Evolutionary conservation across 64 coral and sea anemone species (phyloP), one percentile per base, ranked within the genome.

Genomic region (Porites australiensis): DNA sequence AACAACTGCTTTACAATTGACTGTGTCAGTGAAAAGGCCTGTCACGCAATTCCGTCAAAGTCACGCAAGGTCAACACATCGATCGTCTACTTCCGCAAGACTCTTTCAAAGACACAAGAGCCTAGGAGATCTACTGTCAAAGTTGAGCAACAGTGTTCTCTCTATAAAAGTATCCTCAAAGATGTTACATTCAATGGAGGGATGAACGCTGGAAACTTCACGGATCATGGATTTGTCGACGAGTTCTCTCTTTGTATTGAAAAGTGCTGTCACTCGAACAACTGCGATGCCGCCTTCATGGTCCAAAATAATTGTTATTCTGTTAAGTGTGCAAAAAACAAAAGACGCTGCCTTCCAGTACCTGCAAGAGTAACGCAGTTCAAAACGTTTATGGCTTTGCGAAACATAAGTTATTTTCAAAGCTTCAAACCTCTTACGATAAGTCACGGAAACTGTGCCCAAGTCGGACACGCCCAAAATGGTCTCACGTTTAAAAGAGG

Each of bases 1-100:
- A 82, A 59, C 63, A 94, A 98, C 76, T 98, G 95, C 50, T 98
- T 98, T 23, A 98, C 89, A 64, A 76, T 98, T n/a, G 83, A 94
- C 18, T 96, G 94, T 20, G 62, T 92, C 14, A 96, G 82, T 52
- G 61, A 89, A 46, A 86, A 94, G 58, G 91, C 82, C 14, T 98
- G 95, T 54, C 74, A 86, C 51, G 87, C 95, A 53, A 58, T 98
- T 15, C 92, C 95, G 45, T 91, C 95, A 51, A 89, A 53, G 16
- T 94, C 89, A 27, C 61, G 51, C 4, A 94, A 79, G 58, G 86
- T 98, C 0, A 94, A 94, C 65, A 98, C 95, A 4, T 87, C 95
- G 0, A 92, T 98, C 70, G 92, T 91, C 22, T 98, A 91, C 63
- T 91, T 98, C 51, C 77, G 87, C 18, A 94, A 90, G 19, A 91